Evolutionary conservation across 2,888 invertebrate species (phyloP).

Genomic region (Cetonia aurata): DNA sequence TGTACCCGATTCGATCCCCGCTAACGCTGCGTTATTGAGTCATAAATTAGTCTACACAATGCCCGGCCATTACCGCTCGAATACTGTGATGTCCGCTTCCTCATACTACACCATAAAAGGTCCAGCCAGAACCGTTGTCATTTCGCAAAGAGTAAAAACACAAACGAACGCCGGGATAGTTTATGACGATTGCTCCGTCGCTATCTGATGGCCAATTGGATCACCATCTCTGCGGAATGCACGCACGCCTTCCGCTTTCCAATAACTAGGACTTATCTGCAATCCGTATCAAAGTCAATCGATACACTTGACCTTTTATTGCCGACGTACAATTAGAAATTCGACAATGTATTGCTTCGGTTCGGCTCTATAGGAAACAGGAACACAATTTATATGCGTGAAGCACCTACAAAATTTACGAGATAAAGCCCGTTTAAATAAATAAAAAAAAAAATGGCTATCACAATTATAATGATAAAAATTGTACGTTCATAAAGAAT

Average conservation of each 20-base stretch:
- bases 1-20: conserved; percentile 60
- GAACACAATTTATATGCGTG: no score
- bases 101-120: conserved; percentile 56
- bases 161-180: conserved; percentile 41
- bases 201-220: conserved; percentile 31
- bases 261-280: conserved; percentile 15
- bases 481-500: no score
- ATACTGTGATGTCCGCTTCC: conserved; percentile 55
- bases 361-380: no score
- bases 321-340: no score
- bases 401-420: no score
- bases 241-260: conserved; percentile 12
- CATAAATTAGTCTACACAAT: conserved; percentile 63
- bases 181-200: conserved; percentile 39
- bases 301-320: conserved; percentile 13
- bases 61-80: conserved; percentile 61
- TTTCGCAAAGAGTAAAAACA: conserved; percentile 52
- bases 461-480: no score
- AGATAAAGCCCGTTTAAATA: no score
- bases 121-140: conserved; percentile 57
- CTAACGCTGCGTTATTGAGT: conserved; percentile 63
- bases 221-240: conserved; percentile 23
- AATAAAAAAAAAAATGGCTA: no score
- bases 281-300: conserved; percentile 11
- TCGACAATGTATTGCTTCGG: no score